Percentiles rank a stretch among this genome's conserved stretches.
These are phyloP conservation scores for Agonopterix heracliana DNA, from an alignment of 2,888 invertebrate genomes.

Conservation along the genomic window DNA sequence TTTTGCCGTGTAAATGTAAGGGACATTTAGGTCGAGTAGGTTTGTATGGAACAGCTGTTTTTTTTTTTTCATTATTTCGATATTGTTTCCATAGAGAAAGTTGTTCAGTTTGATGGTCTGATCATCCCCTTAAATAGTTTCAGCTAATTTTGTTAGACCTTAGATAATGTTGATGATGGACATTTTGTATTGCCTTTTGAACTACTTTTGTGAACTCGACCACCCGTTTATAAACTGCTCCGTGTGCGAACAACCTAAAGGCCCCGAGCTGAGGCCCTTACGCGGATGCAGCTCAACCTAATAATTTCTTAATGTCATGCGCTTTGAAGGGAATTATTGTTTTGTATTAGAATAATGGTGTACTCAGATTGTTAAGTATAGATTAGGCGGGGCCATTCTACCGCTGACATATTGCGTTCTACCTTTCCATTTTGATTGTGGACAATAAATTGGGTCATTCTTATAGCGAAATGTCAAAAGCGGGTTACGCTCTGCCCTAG, in stretches of 20 bases:
- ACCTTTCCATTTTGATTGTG: conserved; percentile 28
- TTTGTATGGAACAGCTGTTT: no score
- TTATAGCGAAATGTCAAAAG: conserved; percentile 25
- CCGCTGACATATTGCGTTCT: conserved; percentile 33
- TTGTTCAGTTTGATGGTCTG: no score
- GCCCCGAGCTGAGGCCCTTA: conserved; percentile 55
- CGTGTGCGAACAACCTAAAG: conserved; percentile 23
- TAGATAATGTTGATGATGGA: no score
- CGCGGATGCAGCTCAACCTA: conserved; percentile 70
- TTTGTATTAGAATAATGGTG: conserved; percentile 68
- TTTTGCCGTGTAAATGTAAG: no score
- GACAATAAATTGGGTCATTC: conserved; percentile 28
- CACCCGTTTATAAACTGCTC: background rate
- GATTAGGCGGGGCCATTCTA: conserved; percentile 44
- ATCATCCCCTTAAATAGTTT: no score
- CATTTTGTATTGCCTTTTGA: no score
- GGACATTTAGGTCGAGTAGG: no score
- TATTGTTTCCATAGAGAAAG: no score
- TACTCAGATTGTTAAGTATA: conserved; percentile 53
- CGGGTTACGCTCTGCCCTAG: conserved; percentile 11
- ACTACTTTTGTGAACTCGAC: no score
- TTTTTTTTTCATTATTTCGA: no score
- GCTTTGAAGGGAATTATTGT: conserved; percentile 71
- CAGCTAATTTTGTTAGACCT: no score
- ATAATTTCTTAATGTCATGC: conserved; percentile 75